Evolutionary conservation across 2,113 vertebrate species (phyloP), one percentile per base, ranked within the genome.

Genomic region (Morone saxatilis): DNA sequence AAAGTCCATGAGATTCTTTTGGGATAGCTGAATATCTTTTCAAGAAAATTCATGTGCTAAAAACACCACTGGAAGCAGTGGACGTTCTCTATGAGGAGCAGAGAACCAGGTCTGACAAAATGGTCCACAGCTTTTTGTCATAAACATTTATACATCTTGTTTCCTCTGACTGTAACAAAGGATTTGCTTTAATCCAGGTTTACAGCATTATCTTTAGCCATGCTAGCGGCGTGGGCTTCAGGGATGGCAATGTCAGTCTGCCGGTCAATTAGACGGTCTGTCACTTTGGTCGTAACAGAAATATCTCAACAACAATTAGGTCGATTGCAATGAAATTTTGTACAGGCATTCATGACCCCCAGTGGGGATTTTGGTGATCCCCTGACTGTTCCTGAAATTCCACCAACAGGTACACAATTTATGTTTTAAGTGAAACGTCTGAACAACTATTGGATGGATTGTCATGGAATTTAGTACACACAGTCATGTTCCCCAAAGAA

Each of bases 1-100:
- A 85, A 90, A 86, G 80, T 78, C 71, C 69, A 75, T 78, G 48
- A 70, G 70, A 88, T 76, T 78, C 76, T 88, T 89, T 72, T 62
- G 86, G 87, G 85, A 89, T 75, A 43, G 47, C 12, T 45, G n/a
- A 68, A 71, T 81, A 48, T 81, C 61, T 76, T 65, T 81, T 82
- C 47, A 79, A 76, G 11, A 84, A 88, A 87, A 87, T 77, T 1
- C n/a, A 78, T 84, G 61, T 22, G 59, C 60, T 68, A 62, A 74
- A 91, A 87, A 84, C 78, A 63, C 53, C 63, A 56, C 43, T 36
- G 41, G 62, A 68, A 85, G 17, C 61, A 74, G 48, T 6, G 14
- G 50, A 75, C 50, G 17, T 48, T 47, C 7, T 71, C 48, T 59
- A 11, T 20, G 50, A 62, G 16, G 56, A 61, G 60, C 54, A 54